Evolutionary conservation across 2,113 vertebrate genomes (phyloP), one percentile per base, ranked within the genome.

Genomic region (Engystomops pustulosus): DNA sequence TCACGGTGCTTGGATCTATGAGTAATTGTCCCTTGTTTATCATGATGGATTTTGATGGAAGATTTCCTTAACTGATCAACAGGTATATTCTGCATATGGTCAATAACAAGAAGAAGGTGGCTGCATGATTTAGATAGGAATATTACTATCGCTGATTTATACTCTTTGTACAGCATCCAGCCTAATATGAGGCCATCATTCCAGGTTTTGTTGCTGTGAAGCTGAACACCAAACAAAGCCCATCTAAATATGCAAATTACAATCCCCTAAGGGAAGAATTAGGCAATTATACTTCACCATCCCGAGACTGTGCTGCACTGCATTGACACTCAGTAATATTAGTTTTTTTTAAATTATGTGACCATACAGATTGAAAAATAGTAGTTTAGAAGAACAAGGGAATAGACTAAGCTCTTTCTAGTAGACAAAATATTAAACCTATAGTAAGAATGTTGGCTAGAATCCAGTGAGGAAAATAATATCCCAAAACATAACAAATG

Each of bases 231-330:
- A 67, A 67, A 67, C 62, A 67, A 67, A 67, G 62, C 62, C 62
- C 62, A 67, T 67, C 62, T 67, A 67, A 67, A 67, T 67, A 67
- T 67, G 62, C 62, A 67, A 67, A 67, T 67, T 6, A 67, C 30
- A 67, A 36, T 10, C 62, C 62, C 32, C 62, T 67, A 10, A 17
- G 62, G 62, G 62, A 36, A 67, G 32, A 32, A 67, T 67, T 67
- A 67, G 34, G 60, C 60, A 65, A 65, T 65, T 65, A 65, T 32
- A 67, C 62, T 34, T 67, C 34, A 67, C 34, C 62, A 67, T 67
- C 62, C 30, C 34, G 62, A 36, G 62, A 34, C 10, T 67, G 62
- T 34, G 62, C 62, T 36, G 32, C 30, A 67, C 60, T 30, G 2
- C 60, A 65, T 30, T 65, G 60, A 34, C 60, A 65, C 62, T 34